Evolutionary conservation across 2,113 vertebrate genomes (phyloP).

Genomic region (Alligator sinensis): DNA sequence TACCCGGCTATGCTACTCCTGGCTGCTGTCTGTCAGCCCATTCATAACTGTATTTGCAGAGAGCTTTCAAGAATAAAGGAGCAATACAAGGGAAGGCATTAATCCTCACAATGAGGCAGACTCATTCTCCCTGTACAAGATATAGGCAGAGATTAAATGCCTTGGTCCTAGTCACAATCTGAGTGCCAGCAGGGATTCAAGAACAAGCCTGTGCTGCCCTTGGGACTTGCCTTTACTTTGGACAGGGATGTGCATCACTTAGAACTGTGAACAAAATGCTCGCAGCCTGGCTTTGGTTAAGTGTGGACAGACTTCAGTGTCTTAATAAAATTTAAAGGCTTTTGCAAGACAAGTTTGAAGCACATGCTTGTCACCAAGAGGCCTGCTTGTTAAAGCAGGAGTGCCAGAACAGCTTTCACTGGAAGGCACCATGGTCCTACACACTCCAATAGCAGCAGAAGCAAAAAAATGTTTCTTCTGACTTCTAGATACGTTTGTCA

Average conservation of each 20-base stretch:
- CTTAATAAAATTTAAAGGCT: too few relatives aligned
- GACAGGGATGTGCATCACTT: background rate
- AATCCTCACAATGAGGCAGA: background rate
- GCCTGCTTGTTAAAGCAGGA: background rate
- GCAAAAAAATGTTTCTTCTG: background rate
- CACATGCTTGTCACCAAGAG: background rate
- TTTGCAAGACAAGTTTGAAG: too few relatives aligned
- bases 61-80: background rate
- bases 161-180: background rate
- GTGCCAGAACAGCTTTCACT: background rate
- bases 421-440: background rate
- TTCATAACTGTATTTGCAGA: background rate
- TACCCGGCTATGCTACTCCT: background rate
- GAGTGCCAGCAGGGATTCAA: background rate
- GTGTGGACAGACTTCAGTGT: too few relatives aligned
- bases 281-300: background rate
- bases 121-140: background rate
- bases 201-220: background rate
- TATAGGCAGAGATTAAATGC: background rate
- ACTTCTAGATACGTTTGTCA: background rate
- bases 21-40: background rate
- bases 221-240: background rate
- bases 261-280: background rate
- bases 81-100: background rate
- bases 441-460: background rate